phyloP scores from a whole-genome alignment of 2,113 vertebrate species.

The Burhinus bistriatus region DNA sequence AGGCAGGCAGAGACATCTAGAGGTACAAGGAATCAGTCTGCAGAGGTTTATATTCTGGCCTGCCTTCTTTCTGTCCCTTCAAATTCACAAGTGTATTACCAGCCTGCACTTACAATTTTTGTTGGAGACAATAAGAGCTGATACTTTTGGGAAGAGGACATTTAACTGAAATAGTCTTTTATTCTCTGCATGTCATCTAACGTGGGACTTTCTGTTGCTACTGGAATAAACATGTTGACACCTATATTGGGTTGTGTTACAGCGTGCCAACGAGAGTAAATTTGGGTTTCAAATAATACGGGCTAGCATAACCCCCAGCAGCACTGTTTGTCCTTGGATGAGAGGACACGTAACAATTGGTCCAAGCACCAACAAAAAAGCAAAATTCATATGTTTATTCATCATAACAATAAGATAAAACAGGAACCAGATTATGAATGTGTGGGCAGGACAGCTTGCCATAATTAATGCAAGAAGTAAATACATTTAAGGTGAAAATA shows the following conservation, averaged over 20 bases:
- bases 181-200: neutral
- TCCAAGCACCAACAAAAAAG: neutral
- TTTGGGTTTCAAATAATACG: neutral
- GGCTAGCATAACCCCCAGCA: neutral
- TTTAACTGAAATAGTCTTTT: neutral
- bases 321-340: neutral
- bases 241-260: neutral
- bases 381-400: neutral
- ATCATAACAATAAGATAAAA: neutral
- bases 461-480: neutral
- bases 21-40: neutral
- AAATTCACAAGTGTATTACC: neutral
- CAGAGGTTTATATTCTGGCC: neutral
- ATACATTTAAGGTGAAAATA: neutral
- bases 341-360: rapidly evolving
- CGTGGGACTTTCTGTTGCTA: neutral
- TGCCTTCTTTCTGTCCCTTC: neutral
- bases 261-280: neutral
- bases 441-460: neutral
- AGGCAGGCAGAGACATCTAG: neutral
- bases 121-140: neutral
- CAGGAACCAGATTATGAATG: neutral
- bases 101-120: neutral
- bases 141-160: neutral
- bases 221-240: neutral